A percentile compares a stretch with the other conserved stretches of the same genome.
These are phyloP conservation scores for Atethmia centrago DNA, from an alignment of 2,888 invertebrate genomes.

Conservation along the genomic window DNA sequence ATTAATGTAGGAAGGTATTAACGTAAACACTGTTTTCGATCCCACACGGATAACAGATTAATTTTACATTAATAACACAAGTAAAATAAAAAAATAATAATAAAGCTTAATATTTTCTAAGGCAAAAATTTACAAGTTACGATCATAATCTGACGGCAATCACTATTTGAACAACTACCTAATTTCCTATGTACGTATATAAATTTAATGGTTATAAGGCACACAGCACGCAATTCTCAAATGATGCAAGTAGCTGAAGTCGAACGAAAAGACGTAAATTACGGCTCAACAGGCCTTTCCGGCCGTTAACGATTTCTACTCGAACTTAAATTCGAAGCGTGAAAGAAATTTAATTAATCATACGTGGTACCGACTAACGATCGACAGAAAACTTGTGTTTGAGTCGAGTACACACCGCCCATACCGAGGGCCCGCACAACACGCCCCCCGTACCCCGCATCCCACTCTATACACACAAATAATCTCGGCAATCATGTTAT, in stretches of 20 bases:
- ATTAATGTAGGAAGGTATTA: slow-evolving; percentile 56
- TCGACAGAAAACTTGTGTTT: slow-evolving; percentile 62
- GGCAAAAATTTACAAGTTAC: slow-evolving; percentile 77
- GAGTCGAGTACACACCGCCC: slow-evolving; percentile 48
- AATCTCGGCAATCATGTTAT: slow-evolving; percentile 55
- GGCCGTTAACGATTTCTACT: slow-evolving; percentile 86
- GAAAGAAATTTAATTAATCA: slow-evolving; percentile 89
- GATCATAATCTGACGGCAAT: slow-evolving; percentile 83
- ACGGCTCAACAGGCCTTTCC: slow-evolving; percentile 88
- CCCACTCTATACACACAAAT: slow-evolving; percentile 38
- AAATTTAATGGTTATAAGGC: slow-evolving; percentile 86
- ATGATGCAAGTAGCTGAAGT: slow-evolving; percentile 85
- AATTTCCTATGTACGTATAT: slow-evolving; percentile 88
- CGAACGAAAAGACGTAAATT: slow-evolving; percentile 87
- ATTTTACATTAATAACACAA: slow-evolving; percentile 68
- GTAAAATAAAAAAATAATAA: slow-evolving; percentile 63
- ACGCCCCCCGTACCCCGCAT: slow-evolving; percentile 21
- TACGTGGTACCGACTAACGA: slow-evolving; percentile 75
- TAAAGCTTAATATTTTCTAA: slow-evolving; percentile 69
- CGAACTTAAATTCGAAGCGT: slow-evolving; percentile 85
- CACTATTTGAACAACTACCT: slow-evolving; percentile 85
- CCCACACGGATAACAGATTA: slow-evolving; percentile 66
- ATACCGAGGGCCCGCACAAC: slow-evolving; percentile 32
- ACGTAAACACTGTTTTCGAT: slow-evolving; percentile 59
- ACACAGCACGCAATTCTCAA: slow-evolving; percentile 86